phyloP scores from a whole-genome alignment of 2,888 invertebrate species.

The Trichacis sp. region DNA sequence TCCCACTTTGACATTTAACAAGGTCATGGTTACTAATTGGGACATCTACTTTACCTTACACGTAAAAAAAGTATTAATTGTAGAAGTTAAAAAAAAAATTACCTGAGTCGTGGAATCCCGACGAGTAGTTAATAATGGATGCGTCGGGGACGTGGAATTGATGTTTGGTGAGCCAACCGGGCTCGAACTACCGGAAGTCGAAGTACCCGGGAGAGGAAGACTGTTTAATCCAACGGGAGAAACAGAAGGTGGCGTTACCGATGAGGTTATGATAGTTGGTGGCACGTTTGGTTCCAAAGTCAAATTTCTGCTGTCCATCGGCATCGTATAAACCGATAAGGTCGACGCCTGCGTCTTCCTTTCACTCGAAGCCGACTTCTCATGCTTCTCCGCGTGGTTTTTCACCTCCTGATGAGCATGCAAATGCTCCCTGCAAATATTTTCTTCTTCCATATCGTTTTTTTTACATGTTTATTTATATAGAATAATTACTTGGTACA shows the following conservation, averaged over 20 bases:
- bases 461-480: neutral
- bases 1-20: no score
- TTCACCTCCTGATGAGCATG: conserved; percentile 53
- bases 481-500: no score
- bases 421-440: conserved; percentile 57
- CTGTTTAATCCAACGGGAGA: conserved; percentile 75
- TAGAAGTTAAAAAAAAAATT: conserved; percentile 17
- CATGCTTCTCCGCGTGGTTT: conserved; percentile 50
- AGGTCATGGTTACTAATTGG: no score
- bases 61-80: no score
- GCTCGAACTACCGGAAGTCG: conserved; percentile 70
- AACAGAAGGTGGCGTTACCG: conserved; percentile 85
- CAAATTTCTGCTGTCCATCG: conserved; percentile 60
- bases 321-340: conserved; percentile 67
- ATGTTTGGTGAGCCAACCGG: conserved; percentile 65
- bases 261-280: conserved; percentile 86
- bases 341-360: conserved; percentile 39
- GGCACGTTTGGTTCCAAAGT: conserved; percentile 64
- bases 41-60: no score
- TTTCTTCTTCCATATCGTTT: neutral
- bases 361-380: conserved; percentile 52
- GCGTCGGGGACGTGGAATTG: conserved; percentile 69
- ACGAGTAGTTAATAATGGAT: conserved; percentile 72
- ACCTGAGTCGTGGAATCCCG: conserved; percentile 90
- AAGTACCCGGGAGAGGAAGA: conserved; percentile 69